Base-by-base conservation (phyloP, 2,113 vertebrate genomes). In the Eulemur macaco region DNA sequence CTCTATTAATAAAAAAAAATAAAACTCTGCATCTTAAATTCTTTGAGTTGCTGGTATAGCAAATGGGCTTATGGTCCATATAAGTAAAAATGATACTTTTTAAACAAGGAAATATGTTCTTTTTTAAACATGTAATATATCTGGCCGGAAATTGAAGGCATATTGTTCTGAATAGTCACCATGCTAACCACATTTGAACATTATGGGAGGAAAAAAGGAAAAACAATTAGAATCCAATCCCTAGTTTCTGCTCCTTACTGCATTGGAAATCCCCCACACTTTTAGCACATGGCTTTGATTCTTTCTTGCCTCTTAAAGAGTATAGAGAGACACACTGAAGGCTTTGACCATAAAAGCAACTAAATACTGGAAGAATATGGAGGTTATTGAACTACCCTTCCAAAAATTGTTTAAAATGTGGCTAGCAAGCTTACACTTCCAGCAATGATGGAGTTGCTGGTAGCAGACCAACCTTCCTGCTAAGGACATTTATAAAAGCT, bases 401-500 rank as follows among this genome's bases (percentile, higher is more conserved):
- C 80, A 84, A 87, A 14, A 82, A 58, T 63, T 64, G 54, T 58
- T 96, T 83, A 78, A 64, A 89, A 89, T 66, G 31, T 50, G n/a
- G 18, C 39, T n/a, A 83, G 37, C 45, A 90, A 73, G 8, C 68
- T 92, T 88, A 64, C 5, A 86, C 20, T 89, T 87, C 50, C 39
- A 94, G 60, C 37, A 82, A 86, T 20, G 20, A 95, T 47, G 20
- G 42, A 27, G 2, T 45, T 34, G 63, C 63, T 66, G 63, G 29
- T 31, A 66, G 63, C 31, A 66, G 14, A 66, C 31, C 13, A 34
- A 66, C 63, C 31, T 34, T 66, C 13, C 63, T 66, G 31, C 31
- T 66, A 34, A 66, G 31, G 9, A 66, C 31, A 34, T 34, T 34
- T 66, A 34, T 68, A 76, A 66, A 91, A 56, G n/a, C 13, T 76